Evolutionary conservation across 2,888 invertebrate genomes (phyloP).

Genomic region (Teinopalpus imperialis): DNA sequence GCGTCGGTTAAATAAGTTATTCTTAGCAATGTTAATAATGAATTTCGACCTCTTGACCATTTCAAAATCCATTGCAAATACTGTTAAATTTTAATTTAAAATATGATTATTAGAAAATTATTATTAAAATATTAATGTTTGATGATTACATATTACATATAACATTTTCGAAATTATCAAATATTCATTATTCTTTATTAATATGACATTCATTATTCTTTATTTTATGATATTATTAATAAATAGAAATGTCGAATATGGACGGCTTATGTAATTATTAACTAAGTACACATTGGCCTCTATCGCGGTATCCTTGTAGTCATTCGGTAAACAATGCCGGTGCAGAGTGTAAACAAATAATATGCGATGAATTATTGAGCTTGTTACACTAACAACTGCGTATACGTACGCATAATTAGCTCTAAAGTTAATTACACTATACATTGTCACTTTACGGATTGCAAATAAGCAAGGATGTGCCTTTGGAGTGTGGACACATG

Average conservation of each 20-base stretch:
- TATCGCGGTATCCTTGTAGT: constrained; percentile 72
- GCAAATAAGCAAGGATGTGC: constrained; percentile 11
- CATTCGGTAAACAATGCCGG: constrained; percentile 66
- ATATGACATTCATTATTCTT: no score
- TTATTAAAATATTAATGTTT: no score
- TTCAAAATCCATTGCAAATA: no score
- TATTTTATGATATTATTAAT: constrained; percentile 47
- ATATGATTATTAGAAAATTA: no score
- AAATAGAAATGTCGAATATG: constrained; percentile 57
- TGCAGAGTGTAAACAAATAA: constrained; percentile 71
- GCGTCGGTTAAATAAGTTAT: no score
- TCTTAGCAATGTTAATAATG: no score
- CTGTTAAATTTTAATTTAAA: no score
- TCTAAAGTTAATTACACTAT: constrained; percentile 37
- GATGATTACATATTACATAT: no score
- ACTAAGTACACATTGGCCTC: constrained; percentile 65
- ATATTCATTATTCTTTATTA: no score
- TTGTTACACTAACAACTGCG: constrained; percentile 42
- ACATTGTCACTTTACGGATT: constrained; percentile 27
- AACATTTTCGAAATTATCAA: no score
- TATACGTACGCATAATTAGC: constrained; percentile 39
- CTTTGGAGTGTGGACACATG: constrained; percentile 6
- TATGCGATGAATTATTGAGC: constrained; percentile 62
- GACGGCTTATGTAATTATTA: constrained; percentile 73
- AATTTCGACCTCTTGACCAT: no score